These are phyloP conservation scores for Mirounga angustirostris DNA, from an alignment of 2,113 vertebrate genomes.

Conservation along the genomic window DNA sequence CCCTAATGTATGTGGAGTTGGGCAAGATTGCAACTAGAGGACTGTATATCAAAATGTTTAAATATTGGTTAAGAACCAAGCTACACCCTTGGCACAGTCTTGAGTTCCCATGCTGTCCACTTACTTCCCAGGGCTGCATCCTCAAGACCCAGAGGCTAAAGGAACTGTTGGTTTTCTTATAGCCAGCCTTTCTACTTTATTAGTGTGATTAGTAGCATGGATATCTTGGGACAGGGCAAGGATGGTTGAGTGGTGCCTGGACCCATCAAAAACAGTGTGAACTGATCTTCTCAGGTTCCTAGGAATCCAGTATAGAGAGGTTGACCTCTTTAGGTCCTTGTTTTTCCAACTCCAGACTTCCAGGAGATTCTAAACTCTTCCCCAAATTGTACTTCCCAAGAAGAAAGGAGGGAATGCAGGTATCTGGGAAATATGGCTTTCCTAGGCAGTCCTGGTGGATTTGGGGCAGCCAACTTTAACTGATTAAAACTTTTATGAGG, in stretches of 20 bases:
- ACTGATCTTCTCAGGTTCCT: background rate
- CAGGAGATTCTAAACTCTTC: background rate
- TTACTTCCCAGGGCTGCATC: background rate
- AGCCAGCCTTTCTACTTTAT: background rate
- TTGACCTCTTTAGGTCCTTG: background rate
- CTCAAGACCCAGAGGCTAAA: background rate
- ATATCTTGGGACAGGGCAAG: background rate
- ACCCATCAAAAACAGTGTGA: background rate
- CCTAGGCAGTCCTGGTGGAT: background rate
- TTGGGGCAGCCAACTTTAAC: background rate
- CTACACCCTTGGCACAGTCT: background rate
- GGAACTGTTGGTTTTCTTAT: background rate
- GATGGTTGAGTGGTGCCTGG: background rate
- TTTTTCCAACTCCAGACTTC: background rate
- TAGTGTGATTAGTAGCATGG: background rate
- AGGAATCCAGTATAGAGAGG: background rate
- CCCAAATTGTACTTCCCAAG: background rate
- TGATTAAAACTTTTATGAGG: conserved; percentile 3
- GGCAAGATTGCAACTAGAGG: background rate
- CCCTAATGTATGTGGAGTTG: background rate
- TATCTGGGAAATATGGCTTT: conserved; percentile 4
- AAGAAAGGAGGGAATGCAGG: background rate
- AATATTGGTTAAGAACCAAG: conserved; percentile 35
- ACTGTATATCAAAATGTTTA: background rate
- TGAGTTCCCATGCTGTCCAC: background rate